Evolutionary conservation across 1,140 invertebrate species (phyloP).

Genomic region (Hycleus cichorii): DNA sequence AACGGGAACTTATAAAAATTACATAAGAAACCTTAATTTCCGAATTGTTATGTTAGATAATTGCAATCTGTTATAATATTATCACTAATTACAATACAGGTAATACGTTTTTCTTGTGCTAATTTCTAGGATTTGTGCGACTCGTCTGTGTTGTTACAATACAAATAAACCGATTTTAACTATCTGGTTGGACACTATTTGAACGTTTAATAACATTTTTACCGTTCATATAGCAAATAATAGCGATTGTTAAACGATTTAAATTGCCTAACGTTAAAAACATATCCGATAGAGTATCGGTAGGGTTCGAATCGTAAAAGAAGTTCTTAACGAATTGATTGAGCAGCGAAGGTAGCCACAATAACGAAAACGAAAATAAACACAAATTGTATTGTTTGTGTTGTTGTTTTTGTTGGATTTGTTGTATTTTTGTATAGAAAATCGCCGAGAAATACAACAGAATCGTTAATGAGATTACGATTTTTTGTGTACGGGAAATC

Average conservation of each 20-base stretch:
- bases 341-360: slow-evolving; percentile 19
- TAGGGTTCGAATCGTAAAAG: slow-evolving; percentile 6
- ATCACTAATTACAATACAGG: too few relatives aligned
- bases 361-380: slow-evolving; percentile 7
- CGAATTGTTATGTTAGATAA: too few relatives aligned
- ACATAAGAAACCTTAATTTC: too few relatives aligned
- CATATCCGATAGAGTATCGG: slow-evolving; percentile 16
- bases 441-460: slow-evolving; percentile 15
- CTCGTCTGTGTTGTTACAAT: too few relatives aligned
- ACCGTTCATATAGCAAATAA: slow-evolving; percentile 8
- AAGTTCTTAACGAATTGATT: slow-evolving; percentile 16
- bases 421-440: slow-evolving; percentile 6
- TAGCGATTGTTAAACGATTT: slow-evolving; percentile 17
- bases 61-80: too few relatives aligned
- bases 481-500: neutral
- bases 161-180: too few relatives aligned
- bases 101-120: too few relatives aligned
- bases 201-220: neutral
- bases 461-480: slow-evolving; percentile 14
- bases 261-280: slow-evolving; percentile 20
- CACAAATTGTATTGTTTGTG: slow-evolving; percentile 1
- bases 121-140: too few relatives aligned
- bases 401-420: neutral
- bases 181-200: too few relatives aligned
- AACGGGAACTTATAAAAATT: too few relatives aligned